Percentiles rank a stretch among this genome's conserved stretches.
These are phyloP conservation scores for Calosoma granatense DNA, from an alignment of 1,140 invertebrate species.

Conservation along the genomic window DNA sequence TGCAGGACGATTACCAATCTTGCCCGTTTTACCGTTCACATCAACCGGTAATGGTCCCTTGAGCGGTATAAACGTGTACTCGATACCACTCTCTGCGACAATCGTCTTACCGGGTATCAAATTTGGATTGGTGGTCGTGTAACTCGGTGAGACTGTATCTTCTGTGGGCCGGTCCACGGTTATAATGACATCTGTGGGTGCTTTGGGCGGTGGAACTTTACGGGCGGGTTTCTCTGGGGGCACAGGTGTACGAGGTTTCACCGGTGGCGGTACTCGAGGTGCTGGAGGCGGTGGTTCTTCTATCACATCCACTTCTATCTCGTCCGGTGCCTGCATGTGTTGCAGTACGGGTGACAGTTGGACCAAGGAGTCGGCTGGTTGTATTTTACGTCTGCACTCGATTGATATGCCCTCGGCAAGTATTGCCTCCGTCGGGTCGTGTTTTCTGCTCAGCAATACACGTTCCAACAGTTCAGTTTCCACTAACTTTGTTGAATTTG, in stretches of 20 bases:
- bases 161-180: slow-evolving; percentile 14
- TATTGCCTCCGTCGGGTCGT: slow-evolving; percentile 44
- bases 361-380: slow-evolving; percentile 1
- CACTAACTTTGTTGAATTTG: slow-evolving; percentile 33
- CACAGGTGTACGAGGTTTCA: not conserved
- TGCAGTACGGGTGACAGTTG: not conserved
- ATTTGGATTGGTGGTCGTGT: slow-evolving; percentile 14
- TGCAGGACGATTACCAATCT: not conserved
- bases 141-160: slow-evolving; percentile 1
- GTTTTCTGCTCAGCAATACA: slow-evolving; percentile 46
- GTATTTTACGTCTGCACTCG: slow-evolving; percentile 10
- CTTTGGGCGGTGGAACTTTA: slow-evolving; percentile 3
- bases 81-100: slow-evolving; percentile 28
- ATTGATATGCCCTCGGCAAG: slow-evolving; percentile 42
- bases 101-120: slow-evolving; percentile 22
- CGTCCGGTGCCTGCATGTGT: not conserved
- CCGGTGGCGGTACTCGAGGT: not conserved
- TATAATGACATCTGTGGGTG: slow-evolving; percentile 12
- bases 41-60: slow-evolving; percentile 32
- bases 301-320: not conserved
- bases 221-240: slow-evolving; percentile 19
- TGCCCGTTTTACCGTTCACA: not conserved
- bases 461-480: slow-evolving; percentile 52
- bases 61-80: slow-evolving; percentile 33
- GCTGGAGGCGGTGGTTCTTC: not conserved